Evolutionary conservation across 2,113 vertebrate species (phyloP), one percentile per base, ranked within the genome.

Genomic region (Deroptyus accipitrinus): DNA sequence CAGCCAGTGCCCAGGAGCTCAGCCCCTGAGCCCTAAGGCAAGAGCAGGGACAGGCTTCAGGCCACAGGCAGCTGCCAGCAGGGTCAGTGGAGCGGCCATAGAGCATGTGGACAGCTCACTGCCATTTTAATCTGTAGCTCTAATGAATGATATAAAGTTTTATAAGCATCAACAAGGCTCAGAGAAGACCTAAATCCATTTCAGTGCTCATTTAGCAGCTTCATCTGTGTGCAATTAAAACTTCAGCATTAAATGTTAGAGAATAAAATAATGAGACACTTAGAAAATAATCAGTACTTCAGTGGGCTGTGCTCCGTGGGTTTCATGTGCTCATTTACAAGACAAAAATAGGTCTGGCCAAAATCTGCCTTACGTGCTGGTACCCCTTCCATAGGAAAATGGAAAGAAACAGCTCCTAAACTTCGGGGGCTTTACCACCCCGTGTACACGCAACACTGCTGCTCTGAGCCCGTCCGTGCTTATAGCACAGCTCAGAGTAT

Each of bases 261-360:
- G 98, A 98, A 98, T 98, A 98, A 99, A 99, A 99, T 99, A 99
- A 99, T 98, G 98, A 99, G 98, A 98, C 98, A 98, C 98, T 99
- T 98, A 99, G 98, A 97, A 98, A 99, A 98, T 98, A 98, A 99
- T 98, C 98, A 98, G 98, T 98, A 98, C 98, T 98, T 98, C 97
- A 97, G 95, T 97, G 97, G 98, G 97, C 98, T 83, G 68, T 94
- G 98, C 97, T 98, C 97, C 93, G 94, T 95, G 95, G 83, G 95
- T 88, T 93, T 89, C 93, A 59, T 54, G 70, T 10, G 63, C 89
- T 81, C 83, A 49, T 87, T 94, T 92, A 83, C 48, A 74, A 75
- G 94, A 85, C 33, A 95, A 75, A 92, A 87, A 91, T 12, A 79
- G 90, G 84, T 89, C 90, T 93, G 93, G 92, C 49, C 83, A 94